Percentiles rank a stretch among this genome's conserved stretches.
Evolutionary conservation across 1,140 invertebrate genomes (phyloP).

Genomic region (Pseudomyrmex flavicornis): DNA sequence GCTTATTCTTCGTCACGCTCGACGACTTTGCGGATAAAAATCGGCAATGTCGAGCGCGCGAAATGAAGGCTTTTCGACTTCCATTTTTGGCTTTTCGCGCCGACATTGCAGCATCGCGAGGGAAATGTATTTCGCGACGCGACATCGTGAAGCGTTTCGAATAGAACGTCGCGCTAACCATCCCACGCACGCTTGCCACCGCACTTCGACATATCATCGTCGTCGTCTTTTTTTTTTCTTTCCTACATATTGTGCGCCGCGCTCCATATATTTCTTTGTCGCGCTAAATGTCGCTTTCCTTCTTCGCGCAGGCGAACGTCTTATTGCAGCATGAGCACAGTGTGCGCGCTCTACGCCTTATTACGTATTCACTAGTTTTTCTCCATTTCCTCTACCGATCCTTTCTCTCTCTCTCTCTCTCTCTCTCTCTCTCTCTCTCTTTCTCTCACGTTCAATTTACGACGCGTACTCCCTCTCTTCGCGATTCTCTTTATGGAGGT

Average conservation of each 20-base stretch:
- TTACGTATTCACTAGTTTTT: slow-evolving; percentile 43
- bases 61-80: slow-evolving; percentile 7
- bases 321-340: no score
- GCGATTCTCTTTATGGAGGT: slow-evolving; percentile 38
- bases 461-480: slow-evolving; percentile 6
- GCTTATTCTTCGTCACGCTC: background rate
- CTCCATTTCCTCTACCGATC: background rate
- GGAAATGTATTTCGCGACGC: slow-evolving; percentile 2
- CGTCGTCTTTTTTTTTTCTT: slow-evolving; percentile 5
- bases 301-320: background rate
- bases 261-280: slow-evolving; percentile 30
- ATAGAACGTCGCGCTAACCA: slow-evolving; percentile 41
- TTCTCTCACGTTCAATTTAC: slow-evolving; percentile 42
- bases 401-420: no score
- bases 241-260: slow-evolving; percentile 22
- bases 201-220: slow-evolving; percentile 12
- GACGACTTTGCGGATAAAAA: background rate
- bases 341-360: background rate
- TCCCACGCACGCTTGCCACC: slow-evolving; percentile 21
- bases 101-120: slow-evolving; percentile 3
- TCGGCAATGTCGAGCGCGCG: background rate
- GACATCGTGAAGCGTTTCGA: slow-evolving; percentile 9
- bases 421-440: background rate
- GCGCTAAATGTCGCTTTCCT: slow-evolving; percentile 26
- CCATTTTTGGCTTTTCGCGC: slow-evolving; percentile 24